Base-by-base conservation (phyloP, 2,888 invertebrate species). In the Eucera pruinosa region DNA sequence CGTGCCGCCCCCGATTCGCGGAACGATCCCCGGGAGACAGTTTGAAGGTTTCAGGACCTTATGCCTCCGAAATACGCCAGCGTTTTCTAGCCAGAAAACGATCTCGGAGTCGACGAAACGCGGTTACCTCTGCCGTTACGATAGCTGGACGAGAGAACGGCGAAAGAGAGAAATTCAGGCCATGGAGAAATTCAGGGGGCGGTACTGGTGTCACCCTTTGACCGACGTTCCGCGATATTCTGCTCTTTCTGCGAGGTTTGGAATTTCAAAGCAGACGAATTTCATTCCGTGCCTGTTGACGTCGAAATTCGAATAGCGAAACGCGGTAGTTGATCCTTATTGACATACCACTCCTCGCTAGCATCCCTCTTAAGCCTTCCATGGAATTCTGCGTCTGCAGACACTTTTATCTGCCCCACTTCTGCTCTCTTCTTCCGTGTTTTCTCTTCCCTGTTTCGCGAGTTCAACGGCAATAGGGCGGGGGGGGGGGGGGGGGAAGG, bases 241-340 rank as follows among this genome's bases (percentile, higher is more conserved):
- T 47, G 52, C 61, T n/a, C 36, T 69, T 64, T 50, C 68, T 27
- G 45, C 33, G 61, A 45, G 61, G 81, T 87, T 86, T 86, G 84
- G 86, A 88, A 89, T 89, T 88, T 87, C 86, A 88, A 87, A 89
- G 84, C 78, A 80, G 80, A 48, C 72, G 84, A 84, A 89, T 88
- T 86, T 87, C 84, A 86, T 86, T 85, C 70, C 66, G 70, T 50
- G 66, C 69, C 83, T 80, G 87, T 83, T 79, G 82, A 84, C 84
- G 82, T 80, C 78, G 82, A 86, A 84, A 83, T 81, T 69, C 74
- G 86, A 86, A 87, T 87, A 81, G 78, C 62, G 71, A 67, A 70
- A 73, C 65, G n/a, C n/a, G 83, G 52, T 78, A 81, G 83, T 75
- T 73, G 84, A 72, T 78, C 80, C 83, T 76, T 86, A 86, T 87